Percentiles rank a stretch among this genome's conserved stretches.
These are phyloP conservation scores for Drosophila nannoptera DNA, from an alignment of 1,140 invertebrate species.

Conservation along the genomic window DNA sequence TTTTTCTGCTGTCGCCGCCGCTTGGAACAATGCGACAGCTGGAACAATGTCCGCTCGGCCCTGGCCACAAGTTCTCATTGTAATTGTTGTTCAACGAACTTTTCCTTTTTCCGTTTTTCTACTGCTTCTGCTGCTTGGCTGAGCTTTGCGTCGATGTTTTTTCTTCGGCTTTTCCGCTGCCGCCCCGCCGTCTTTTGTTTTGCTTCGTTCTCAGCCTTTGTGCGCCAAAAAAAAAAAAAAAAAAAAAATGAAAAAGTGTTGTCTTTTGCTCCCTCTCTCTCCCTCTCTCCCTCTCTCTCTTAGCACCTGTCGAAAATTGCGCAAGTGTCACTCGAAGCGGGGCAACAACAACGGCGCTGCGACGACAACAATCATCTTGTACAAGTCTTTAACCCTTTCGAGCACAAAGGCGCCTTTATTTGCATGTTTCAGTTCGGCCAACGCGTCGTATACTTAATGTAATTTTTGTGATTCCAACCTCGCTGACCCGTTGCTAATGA, in stretches of 20 bases:
- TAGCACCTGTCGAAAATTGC: constrained; percentile 67
- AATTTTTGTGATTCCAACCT: constrained; percentile 31
- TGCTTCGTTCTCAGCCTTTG: constrained; percentile 59
- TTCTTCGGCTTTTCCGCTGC: constrained; percentile 21
- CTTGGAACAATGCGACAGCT: constrained; percentile 46
- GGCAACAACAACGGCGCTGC: constrained; percentile 22
- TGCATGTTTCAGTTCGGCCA: constrained; percentile 43
- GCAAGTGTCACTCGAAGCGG: constrained; percentile 63
- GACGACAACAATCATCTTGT: constrained; percentile 27
- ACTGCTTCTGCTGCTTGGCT: not conserved
- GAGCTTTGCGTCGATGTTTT: constrained; percentile 26
- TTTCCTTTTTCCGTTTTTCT: constrained; percentile 50
- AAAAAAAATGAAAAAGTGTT: constrained; percentile 23
- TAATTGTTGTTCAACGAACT: constrained; percentile 72
- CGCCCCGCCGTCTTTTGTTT: constrained; percentile 21
- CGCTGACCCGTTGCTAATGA: constrained; percentile 48
- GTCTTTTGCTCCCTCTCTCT: constrained; percentile 47
- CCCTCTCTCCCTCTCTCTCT: no score
- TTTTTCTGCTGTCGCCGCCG: constrained; percentile 44
- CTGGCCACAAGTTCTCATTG: constrained; percentile 45
- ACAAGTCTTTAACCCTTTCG: constrained; percentile 53
- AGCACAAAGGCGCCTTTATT: constrained; percentile 48
- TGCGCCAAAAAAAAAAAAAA: not conserved
- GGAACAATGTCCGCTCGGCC: constrained; percentile 39
- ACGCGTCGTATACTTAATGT: constrained; percentile 48